Evolutionary conservation across 2,888 invertebrate genomes (phyloP), one percentile per base, ranked within the genome.

Genomic region (Agrilus cyanescens): DNA sequence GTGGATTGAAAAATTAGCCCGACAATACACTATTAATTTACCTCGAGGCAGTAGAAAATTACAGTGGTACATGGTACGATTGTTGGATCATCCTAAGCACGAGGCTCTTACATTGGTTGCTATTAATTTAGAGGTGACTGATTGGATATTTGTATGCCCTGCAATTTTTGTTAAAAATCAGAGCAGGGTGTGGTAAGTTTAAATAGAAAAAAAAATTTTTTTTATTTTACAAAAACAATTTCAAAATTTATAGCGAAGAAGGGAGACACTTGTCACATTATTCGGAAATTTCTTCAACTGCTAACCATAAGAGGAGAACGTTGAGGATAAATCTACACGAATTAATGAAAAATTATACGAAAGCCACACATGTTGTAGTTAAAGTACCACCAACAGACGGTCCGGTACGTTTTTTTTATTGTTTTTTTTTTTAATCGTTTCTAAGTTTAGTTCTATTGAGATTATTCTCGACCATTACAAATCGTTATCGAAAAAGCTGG

Each of bases 61-160:
- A 3, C 53, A 59, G 20, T 66, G 62, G 60, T 61, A 82, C 36
- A 81, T 82, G 78, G 72, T 83, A 52, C 69, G 78, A 40, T 61
- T 83, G 12, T 65, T 70, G 1, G 66, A 65, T 30, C 70, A 70
- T 48, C 70, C 73, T 0, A 72, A 71, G 47, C 72, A 76, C 54
- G 69, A 75, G 59, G 74, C 71, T 48, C 69, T 82, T 5, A 78
- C 80, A 0, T 70, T 87, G 2, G 77, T 85, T 54, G 73, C 78
- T 0, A 61, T 79, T 1, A 82, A 85, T 61, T 68, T 83, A 12
- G 77, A 79, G 37, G 72, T 74, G 16, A 74, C 71, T 35, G 81
- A 85, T 48, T 90, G 89, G 89, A 63, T 88, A 13, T 86, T 79
- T 58, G 83, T 78, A 12, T 89, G 88, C 57, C 72, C 74, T 42